Conservation (phyloP, 2,797 vertebrate species). For the Pangasius larnaudii region DNA sequence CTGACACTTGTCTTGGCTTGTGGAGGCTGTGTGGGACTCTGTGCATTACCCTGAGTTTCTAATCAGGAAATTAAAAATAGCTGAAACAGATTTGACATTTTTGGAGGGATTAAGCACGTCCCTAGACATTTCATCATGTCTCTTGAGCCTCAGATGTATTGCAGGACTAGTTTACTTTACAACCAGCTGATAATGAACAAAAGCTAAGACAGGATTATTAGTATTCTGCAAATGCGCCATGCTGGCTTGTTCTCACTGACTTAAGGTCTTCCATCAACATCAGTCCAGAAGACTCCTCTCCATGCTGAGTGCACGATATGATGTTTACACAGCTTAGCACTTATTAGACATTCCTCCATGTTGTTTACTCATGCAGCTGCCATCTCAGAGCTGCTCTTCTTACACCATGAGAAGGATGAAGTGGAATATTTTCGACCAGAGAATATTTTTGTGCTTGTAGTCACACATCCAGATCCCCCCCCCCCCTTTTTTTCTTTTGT, state of each 20-base stretch:
- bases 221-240: neutral
- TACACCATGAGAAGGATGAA: neutral
- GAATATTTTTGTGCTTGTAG: neutral
- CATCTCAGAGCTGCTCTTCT: neutral
- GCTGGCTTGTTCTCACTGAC: neutral
- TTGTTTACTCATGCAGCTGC: slow-evolving; percentile 1
- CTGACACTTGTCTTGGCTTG: slow-evolving; percentile 5
- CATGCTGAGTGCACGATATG: neutral
- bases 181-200: slow-evolving; percentile 14
- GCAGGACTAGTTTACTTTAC: neutral
- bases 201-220: slow-evolving; percentile 4
- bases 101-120: neutral
- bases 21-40: neutral
- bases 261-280: slow-evolving; percentile 4
- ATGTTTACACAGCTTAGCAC: slow-evolving; percentile 18
- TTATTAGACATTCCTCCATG: slow-evolving; percentile 10
- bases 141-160: neutral
- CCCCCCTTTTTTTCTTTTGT: neutral
- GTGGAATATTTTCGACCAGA: neutral
- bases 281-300: neutral
- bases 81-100: slow-evolving; percentile 22
- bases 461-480: neutral
- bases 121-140: neutral
- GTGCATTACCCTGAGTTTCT: neutral
- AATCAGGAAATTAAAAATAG: slow-evolving; percentile 17